phyloP scores from a whole-genome alignment of 2,113 vertebrate genomes.

The Parus major region DNA sequence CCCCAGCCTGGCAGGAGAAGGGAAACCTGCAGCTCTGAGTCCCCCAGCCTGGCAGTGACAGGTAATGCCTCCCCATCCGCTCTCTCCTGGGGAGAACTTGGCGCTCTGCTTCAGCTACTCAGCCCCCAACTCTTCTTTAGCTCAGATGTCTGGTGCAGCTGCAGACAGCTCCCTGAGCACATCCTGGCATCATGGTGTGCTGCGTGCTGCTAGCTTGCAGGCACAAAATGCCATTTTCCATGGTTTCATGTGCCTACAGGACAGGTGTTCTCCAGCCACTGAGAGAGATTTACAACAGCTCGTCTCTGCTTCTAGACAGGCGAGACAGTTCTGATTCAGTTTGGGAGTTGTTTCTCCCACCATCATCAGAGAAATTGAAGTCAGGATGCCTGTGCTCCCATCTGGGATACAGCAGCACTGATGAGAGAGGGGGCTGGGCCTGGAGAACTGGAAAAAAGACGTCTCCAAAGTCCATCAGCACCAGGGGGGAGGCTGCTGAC shows the following conservation, averaged over 20 bases:
- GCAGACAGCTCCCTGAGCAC: not conserved
- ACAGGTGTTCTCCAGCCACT: not conserved
- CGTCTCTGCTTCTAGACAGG: not conserved
- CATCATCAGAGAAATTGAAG: not conserved
- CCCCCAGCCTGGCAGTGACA: not conserved
- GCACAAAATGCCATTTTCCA: not conserved
- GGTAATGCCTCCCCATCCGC: not conserved
- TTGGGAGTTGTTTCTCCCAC: not conserved
- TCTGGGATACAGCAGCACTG: accelerated
- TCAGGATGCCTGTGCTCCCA: not conserved
- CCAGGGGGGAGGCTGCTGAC: not conserved
- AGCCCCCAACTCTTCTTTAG: not conserved
- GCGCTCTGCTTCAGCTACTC: accelerated
- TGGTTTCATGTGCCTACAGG: not conserved
- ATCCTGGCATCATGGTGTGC: not conserved
- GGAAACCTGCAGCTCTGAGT: not conserved
- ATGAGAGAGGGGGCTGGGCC: accelerated
- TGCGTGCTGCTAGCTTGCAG: accelerated
- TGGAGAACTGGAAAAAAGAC: not conserved
- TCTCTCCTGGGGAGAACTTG: accelerated
- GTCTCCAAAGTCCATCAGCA: not conserved
- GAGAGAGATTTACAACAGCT: not conserved
- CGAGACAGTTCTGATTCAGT: not conserved
- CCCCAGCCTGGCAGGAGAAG: not conserved
- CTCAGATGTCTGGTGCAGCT: not conserved